Evolutionary conservation across 2,113 vertebrate species (phyloP).

Genomic region (Shinisaurus crocodilurus): DNA sequence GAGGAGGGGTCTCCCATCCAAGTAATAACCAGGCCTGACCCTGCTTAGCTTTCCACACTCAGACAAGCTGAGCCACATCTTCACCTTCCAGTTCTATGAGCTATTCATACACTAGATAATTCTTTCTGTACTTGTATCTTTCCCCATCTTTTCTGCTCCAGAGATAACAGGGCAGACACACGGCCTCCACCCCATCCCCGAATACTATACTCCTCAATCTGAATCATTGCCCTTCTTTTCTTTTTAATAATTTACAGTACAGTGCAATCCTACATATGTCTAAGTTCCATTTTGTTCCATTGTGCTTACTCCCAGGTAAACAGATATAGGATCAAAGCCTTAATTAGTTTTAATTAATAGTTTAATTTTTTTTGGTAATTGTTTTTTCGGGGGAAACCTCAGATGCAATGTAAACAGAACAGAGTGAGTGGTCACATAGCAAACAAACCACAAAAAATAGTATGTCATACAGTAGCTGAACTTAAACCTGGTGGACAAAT

Average conservation of each 20-base stretch:
- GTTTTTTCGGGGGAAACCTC: too few species aligned
- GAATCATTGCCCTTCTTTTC: background rate
- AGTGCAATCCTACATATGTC: too few species aligned
- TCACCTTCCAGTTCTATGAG: slow-evolving; percentile 69
- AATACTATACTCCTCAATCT: slow-evolving; percentile 57
- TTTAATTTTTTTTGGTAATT: too few species aligned
- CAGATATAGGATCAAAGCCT: too few species aligned
- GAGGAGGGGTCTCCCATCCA: too few species aligned
- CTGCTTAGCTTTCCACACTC: slow-evolving; percentile 34
- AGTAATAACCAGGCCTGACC: too few species aligned
- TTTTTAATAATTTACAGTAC: background rate
- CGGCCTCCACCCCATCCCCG: slow-evolving; percentile 27
- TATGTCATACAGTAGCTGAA: background rate
- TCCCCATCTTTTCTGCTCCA: slow-evolving; percentile 65
- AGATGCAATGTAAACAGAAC: too few species aligned
- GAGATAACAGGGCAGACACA: slow-evolving; percentile 64
- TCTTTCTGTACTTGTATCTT: slow-evolving; percentile 41
- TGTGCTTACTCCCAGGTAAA: too few species aligned
- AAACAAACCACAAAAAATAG: background rate
- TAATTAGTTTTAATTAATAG: too few species aligned
- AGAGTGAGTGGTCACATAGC: background rate
- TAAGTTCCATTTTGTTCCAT: background rate
- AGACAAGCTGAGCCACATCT: too few species aligned
- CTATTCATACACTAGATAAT: slow-evolving; percentile 62
- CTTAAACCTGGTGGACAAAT: background rate